Base-by-base conservation (phyloP, 1,140 invertebrate species). In the Oedothorax gibbosus region DNA sequence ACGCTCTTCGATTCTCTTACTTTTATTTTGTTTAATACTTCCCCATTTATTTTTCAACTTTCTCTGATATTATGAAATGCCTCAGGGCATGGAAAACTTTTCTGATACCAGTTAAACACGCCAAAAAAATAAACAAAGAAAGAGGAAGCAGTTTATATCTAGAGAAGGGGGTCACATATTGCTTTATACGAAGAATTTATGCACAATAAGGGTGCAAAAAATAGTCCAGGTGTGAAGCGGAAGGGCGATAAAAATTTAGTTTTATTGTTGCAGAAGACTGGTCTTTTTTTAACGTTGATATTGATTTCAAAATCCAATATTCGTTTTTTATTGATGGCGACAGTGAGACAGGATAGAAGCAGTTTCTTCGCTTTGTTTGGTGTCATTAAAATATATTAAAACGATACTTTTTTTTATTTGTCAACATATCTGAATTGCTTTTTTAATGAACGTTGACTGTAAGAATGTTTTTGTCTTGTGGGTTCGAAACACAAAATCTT, bases 131-230 rank as follows among this genome's bases (percentile, higher is more conserved):
- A 49, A 10, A 4, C 3, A 75, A 15, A 35, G 11, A 20, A 57
- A 60, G 51, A 75, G 57, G 12, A 75, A 56, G 57, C 51, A 21
- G 72, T 75, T 57, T 75, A 75, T 75, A 57, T 75, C 72, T 53
- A 35, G 56, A 75, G 53, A 56, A 21, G 56, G 18, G 54, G 57
- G 72, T 75, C 72, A 75, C 72, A 75, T 75, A 75, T 75, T 75
- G 72, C 72, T 75, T 75, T 49, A 35, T 35, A 35, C 49, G 20
- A 21, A 75, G 72, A 75, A 75, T 75, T 75, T 75, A 75, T 75
- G 72, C 72, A 75, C 57, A 75, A 56, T 9, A 75, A 18, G 18
- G 1, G 12, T 18, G 57, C 57, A 62, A 62, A 62, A 62, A 62
- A 62, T 3, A 62, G 57, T 62, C 18, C 18, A 15, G 12, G 12